phyloP scores from a whole-genome alignment of 2,888 invertebrate genomes.

The Mermis nigrescens region DNA sequence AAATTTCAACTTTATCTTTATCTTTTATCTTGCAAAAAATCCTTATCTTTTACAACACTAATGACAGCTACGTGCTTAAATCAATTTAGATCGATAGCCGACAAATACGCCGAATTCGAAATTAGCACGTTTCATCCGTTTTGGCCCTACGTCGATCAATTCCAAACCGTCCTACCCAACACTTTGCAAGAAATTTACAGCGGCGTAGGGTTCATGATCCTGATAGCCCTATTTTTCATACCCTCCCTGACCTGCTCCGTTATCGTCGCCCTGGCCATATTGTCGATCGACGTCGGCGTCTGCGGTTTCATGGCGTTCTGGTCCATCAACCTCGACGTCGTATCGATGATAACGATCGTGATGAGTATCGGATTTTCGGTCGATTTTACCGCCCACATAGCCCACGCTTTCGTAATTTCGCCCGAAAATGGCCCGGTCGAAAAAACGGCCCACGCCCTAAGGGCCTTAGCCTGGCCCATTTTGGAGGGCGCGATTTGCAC shows the following conservation, averaged over 20 bases:
- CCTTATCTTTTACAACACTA: too few relatives aligned
- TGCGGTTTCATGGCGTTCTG: slow-evolving; percentile 80
- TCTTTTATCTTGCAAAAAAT: too few relatives aligned
- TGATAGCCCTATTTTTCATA: slow-evolving; percentile 75
- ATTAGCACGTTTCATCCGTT: slow-evolving; percentile 83
- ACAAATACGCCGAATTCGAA: slow-evolving; percentile 51
- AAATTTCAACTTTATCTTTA: too few relatives aligned
- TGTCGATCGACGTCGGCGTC: slow-evolving; percentile 77
- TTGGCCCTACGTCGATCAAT: slow-evolving; percentile 70
- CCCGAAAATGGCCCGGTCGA: slow-evolving; percentile 59
- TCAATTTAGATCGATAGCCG: slow-evolving; percentile 55
- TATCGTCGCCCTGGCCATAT: slow-evolving; percentile 81
- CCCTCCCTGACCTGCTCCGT: slow-evolving; percentile 70
- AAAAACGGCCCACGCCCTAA: slow-evolving; percentile 61
- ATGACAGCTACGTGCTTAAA: too few relatives aligned
- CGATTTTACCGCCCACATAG: slow-evolving; percentile 83
- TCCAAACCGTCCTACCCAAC: slow-evolving; percentile 28
- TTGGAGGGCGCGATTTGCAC: slow-evolving; percentile 78
- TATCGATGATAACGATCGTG: slow-evolving; percentile 83
- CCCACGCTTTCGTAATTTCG: slow-evolving; percentile 73
- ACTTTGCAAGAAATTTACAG: slow-evolving; percentile 26
- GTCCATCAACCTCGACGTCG: slow-evolving; percentile 61
- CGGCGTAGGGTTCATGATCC: slow-evolving; percentile 59
- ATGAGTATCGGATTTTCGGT: slow-evolving; percentile 93
- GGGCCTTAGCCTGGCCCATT: slow-evolving; percentile 69